A percentile compares a stretch with the other conserved stretches of the same genome.
Evolutionary conservation across 1,140 invertebrate species (phyloP).

Genomic region (Caenorhabditis brenneri): DNA sequence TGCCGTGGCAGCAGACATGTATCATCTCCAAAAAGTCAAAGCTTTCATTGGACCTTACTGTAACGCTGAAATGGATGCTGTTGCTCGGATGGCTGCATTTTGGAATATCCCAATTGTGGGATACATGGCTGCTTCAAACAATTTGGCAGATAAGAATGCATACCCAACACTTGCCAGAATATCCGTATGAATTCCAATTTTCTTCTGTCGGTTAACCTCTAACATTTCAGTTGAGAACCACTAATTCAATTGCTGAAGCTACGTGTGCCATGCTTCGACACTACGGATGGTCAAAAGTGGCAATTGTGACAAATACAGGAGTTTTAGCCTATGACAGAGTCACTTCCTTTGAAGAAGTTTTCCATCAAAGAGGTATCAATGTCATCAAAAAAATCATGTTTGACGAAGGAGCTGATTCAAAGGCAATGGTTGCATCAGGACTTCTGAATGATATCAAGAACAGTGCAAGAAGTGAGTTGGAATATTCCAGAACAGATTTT

Average conservation of each 20-base stretch:
- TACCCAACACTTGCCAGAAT: constrained; percentile 63
- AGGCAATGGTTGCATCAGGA: constrained; percentile 63
- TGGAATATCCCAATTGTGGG: constrained; percentile 67
- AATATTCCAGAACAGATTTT: constrained; percentile 40
- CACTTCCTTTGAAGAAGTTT: constrained; percentile 66
- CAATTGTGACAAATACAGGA: constrained; percentile 65
- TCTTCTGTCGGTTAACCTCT: too few species aligned
- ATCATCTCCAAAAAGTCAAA: constrained; percentile 59
- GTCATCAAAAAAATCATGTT: constrained; percentile 68
- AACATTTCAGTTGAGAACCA: constrained; percentile 57
- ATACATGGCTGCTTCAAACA: constrained; percentile 63
- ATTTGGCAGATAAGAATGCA: constrained; percentile 63
- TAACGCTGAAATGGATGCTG: constrained; percentile 65
- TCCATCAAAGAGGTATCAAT: constrained; percentile 51
- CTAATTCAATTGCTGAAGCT: constrained; percentile 63
- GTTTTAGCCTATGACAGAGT: constrained; percentile 65
- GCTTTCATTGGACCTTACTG: constrained; percentile 60
- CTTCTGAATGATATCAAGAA: constrained; percentile 60
- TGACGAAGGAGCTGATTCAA: constrained; percentile 63
- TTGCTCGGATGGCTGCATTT: constrained; percentile 66
- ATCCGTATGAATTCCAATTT: constrained; percentile 16
- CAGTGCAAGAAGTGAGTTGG: constrained; percentile 63
- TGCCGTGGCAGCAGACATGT: constrained; percentile 63
- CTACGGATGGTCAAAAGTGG: constrained; percentile 63
- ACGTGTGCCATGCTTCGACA: constrained; percentile 59